phyloP scores from a whole-genome alignment of 2,113 vertebrate species.

The Cebidichthys violaceus region DNA sequence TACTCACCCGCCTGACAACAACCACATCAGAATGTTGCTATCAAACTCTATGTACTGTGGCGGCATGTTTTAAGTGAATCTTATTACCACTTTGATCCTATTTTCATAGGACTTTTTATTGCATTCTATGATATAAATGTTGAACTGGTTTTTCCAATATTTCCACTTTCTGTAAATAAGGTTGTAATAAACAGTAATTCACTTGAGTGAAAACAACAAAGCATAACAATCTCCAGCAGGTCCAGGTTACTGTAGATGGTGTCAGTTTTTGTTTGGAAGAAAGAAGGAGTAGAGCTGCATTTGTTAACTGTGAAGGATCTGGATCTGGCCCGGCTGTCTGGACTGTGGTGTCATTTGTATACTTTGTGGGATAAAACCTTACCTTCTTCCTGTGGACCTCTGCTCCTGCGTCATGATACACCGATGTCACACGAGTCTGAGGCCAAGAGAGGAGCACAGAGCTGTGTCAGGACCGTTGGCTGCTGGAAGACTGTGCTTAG shows the following conservation, averaged over 20 bases:
- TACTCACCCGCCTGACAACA: background rate
- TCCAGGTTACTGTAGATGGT: background rate
- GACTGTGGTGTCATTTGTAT: background rate
- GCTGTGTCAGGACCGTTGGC: background rate
- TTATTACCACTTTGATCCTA: too few relatives aligned
- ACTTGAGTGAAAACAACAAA: background rate
- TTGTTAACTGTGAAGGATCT: background rate
- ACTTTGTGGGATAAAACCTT: conserved; percentile 5
- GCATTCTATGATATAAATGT: too few relatives aligned
- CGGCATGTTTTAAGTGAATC: background rate
- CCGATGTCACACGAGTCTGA: conserved; percentile 82
- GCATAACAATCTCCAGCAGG: too few relatives aligned
- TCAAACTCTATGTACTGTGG: background rate
- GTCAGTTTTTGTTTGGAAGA: background rate
- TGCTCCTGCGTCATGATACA: conserved; percentile 69
- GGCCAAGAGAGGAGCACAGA: conserved; percentile 31
- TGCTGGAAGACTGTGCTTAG: background rate
- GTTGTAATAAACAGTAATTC: background rate
- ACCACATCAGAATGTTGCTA: background rate
- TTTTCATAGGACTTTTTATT: too few relatives aligned
- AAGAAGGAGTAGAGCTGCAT: too few relatives aligned
- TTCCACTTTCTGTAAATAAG: too few relatives aligned
- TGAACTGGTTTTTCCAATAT: too few relatives aligned
- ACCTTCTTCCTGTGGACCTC: conserved; percentile 82
- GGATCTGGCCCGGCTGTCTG: too few relatives aligned